Percentiles rank a stretch among this genome's conserved stretches.
phyloP scores from a whole-genome alignment of 2,888 invertebrate species.

The Silvanus unidentatus region DNA sequence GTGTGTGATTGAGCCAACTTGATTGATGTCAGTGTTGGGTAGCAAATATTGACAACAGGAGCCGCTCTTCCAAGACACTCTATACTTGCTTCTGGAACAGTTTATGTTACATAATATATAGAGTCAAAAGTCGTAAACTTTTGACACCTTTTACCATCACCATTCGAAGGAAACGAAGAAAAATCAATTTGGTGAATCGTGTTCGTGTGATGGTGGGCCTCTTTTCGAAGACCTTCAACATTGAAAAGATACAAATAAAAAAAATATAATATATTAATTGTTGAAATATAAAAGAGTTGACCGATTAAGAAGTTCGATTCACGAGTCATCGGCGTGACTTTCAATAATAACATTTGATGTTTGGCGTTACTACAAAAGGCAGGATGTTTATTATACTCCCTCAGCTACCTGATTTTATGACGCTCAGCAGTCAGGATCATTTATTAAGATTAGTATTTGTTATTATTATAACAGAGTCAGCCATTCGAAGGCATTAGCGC shows the following conservation, averaged over 20 bases:
- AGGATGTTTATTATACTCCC: slow-evolving; percentile 36
- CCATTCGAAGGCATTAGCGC: slow-evolving; percentile 24
- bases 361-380: slow-evolving; percentile 30
- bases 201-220: too few relatives aligned
- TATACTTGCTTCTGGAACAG: slow-evolving; percentile 2
- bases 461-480: slow-evolving; percentile 22
- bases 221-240: too few relatives aligned
- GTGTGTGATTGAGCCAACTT: slow-evolving; percentile 19
- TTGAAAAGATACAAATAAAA: not conserved
- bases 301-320: slow-evolving; percentile 24
- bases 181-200: too few relatives aligned
- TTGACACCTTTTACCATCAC: slow-evolving; percentile 2
- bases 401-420: slow-evolving; percentile 31
- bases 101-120: slow-evolving; percentile 10
- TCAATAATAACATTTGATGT: slow-evolving; percentile 30
- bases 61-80: not conserved
- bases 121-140: slow-evolving; percentile 23
- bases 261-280: slow-evolving; percentile 3
- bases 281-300: slow-evolving; percentile 10
- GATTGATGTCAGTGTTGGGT: slow-evolving; percentile 22
- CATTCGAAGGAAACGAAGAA: too few relatives aligned
- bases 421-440: slow-evolving; percentile 29
- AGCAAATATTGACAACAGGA: slow-evolving; percentile 11
- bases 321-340: slow-evolving; percentile 25
- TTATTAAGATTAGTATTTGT: slow-evolving; percentile 36